These are phyloP conservation scores for Alviniconcha marisindica DNA, from an alignment of 1,140 invertebrate genomes.

Conservation along the genomic window DNA sequence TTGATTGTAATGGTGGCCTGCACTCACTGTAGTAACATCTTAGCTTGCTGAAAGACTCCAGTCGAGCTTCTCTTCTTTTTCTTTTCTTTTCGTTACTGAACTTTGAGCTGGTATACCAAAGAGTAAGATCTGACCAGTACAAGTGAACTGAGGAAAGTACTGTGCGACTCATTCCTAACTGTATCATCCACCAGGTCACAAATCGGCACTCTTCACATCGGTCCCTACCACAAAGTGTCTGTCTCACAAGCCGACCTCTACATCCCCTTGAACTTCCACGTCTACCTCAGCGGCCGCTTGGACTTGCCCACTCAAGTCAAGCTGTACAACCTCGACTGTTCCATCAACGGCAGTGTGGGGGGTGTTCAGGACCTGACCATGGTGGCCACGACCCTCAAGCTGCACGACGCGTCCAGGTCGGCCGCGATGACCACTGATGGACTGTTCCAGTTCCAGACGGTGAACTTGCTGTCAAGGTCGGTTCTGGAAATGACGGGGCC, in stretches of 20 bases:
- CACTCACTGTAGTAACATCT: no score
- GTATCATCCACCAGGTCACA: conserved; percentile 20
- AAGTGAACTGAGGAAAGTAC: no score
- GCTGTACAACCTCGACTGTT: conserved; percentile 53
- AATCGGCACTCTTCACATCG: conserved; percentile 62
- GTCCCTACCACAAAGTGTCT: conserved; percentile 52
- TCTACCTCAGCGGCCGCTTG: conserved; percentile 55
- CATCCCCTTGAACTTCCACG: conserved; percentile 54
- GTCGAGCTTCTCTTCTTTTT: no score
- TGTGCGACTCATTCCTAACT: no score
- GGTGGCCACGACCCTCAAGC: conserved; percentile 45
- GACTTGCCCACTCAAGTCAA: conserved; percentile 57
- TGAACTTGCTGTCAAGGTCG: conserved; percentile 49
- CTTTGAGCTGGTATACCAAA: no score
- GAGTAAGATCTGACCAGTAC: no score
- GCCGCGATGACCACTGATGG: conserved; percentile 15
- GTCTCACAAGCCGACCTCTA: conserved; percentile 53
- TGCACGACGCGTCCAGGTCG: conserved; percentile 43
- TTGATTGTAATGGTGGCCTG: no score
- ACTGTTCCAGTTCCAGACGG: conserved; percentile 40
- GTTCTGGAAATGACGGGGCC: conserved; percentile 45
- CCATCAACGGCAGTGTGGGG: conserved; percentile 56
- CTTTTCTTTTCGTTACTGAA: no score
- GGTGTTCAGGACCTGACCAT: conserved; percentile 55
- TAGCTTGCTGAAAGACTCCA: no score